Percentiles rank a stretch among this genome's conserved stretches.
Conservation (phyloP, 2,113 vertebrate species). For the Actenoides lindsayi region DNA sequence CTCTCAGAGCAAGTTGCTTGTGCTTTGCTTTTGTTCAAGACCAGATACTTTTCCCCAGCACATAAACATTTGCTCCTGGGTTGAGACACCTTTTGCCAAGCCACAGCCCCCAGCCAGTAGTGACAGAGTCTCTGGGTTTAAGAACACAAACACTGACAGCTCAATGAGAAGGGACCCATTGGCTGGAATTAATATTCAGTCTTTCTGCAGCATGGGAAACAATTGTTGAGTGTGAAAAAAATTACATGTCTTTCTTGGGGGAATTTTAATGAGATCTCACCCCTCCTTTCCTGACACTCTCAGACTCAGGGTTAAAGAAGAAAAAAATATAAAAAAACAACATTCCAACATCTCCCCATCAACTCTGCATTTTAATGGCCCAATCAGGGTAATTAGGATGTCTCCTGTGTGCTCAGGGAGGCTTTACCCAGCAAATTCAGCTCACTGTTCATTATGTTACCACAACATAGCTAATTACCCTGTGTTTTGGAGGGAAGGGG, state of each 20-base stretch:
- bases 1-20: background rate
- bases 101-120: background rate
- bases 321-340: background rate
- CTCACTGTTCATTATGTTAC: background rate
- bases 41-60: background rate
- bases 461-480: constrained; percentile 22
- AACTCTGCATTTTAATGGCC: constrained; percentile 24
- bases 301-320: background rate
- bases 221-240: constrained; percentile 30
- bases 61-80: background rate
- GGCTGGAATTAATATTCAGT: constrained; percentile 22
- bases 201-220: constrained; percentile 2
- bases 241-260: background rate
- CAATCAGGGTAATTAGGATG: constrained; percentile 54
- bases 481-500: background rate
- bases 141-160: background rate
- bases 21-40: background rate
- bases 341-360: constrained; percentile 38
- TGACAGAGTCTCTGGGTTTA: background rate
- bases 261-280: constrained; percentile 36
- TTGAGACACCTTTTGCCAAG: background rate
- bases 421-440: constrained; percentile 7
- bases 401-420: constrained; percentile 19
- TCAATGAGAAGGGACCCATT: background rate
- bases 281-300: background rate